Conservation (phyloP, 2,888 invertebrate genomes). For the Aphidius colemani region DNA sequence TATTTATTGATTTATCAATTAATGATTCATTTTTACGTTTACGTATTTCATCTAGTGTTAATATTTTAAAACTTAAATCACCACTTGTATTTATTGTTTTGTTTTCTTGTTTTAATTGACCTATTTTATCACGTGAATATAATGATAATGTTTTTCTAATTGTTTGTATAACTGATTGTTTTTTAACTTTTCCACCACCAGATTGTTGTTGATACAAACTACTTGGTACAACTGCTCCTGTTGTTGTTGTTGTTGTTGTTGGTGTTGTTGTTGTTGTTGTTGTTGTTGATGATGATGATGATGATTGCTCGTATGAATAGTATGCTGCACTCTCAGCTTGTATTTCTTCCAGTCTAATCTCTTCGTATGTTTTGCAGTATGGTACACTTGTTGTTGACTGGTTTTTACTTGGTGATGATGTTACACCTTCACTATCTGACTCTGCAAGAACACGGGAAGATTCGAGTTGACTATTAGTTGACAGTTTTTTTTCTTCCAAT, state of each 20-base stretch:
- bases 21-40: slow-evolving; percentile 38
- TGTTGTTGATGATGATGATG: no score
- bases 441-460: slow-evolving; percentile 72
- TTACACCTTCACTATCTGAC: slow-evolving; percentile 74
- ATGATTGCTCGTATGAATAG: slow-evolving; percentile 66
- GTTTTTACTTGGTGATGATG: slow-evolving; percentile 65
- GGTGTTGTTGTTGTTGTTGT: no score
- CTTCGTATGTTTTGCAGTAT: slow-evolving; percentile 69
- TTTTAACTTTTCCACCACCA: slow-evolving; percentile 51
- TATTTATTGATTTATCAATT: not conserved
- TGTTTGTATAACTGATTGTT: slow-evolving; percentile 33
- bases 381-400: slow-evolving; percentile 61
- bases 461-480: slow-evolving; percentile 24
- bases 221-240: slow-evolving; percentile 40
- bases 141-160: slow-evolving; percentile 32
- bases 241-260: no score
- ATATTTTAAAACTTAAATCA: slow-evolving; percentile 60
- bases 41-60: slow-evolving; percentile 64
- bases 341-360: slow-evolving; percentile 71
- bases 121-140: slow-evolving; percentile 32
- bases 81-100: not conserved
- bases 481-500: not conserved
- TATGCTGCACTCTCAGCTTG: slow-evolving; percentile 76
- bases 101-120: not conserved
- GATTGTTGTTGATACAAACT: not conserved